Evolutionary conservation across 2,888 invertebrate genomes (phyloP), one percentile per base, ranked within the genome.

Genomic region (Oscheius sp.): DNA sequence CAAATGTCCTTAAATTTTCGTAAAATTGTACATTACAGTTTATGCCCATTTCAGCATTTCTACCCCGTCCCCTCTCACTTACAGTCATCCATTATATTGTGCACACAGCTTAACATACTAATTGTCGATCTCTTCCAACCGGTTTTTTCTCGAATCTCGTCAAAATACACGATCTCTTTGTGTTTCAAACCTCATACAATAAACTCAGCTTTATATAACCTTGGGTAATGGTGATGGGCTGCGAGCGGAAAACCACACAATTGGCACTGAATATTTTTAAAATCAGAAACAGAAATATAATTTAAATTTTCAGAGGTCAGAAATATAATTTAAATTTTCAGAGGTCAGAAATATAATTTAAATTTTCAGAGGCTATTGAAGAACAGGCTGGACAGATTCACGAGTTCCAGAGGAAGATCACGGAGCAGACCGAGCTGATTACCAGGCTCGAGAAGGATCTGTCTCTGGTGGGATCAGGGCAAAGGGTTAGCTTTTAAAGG

Each of bases 361-460:
- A 21, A 21, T 42, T 79, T 81, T 57, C 72, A 81, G 81, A 68
- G 21, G 63, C 59, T 33, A 62, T 74, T 11, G 76, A 77, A 21
- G 74, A 81, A 50, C 76, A 78, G 58, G 74, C 70, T 33, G 13
- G 42, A 13, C 70, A 77, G 58, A 33, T 78, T 35, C 48, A n/a
- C 1, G 63, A 53, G 9, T 66, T 80, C 13, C 62, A 63, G 29
- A 57, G 60, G 11, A 63, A 65, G 21, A 71, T 76, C 1, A 73
- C 73, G 55, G 58, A 62, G 32, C 74, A 75, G 70, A 73, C 77
- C 48, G 72, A 73, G 4, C 53, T 81, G 2, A 75, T 81, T 42
- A 77, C 75, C 11, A 75, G 75, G 50, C 63, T 84, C 7, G 84
- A 84, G 63, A 66, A 62, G 48, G 81, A 84, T 48, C 72, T 84